phyloP scores from a whole-genome alignment of 2,888 invertebrate species.

The Drosophila nr. perissopoda region DNA sequence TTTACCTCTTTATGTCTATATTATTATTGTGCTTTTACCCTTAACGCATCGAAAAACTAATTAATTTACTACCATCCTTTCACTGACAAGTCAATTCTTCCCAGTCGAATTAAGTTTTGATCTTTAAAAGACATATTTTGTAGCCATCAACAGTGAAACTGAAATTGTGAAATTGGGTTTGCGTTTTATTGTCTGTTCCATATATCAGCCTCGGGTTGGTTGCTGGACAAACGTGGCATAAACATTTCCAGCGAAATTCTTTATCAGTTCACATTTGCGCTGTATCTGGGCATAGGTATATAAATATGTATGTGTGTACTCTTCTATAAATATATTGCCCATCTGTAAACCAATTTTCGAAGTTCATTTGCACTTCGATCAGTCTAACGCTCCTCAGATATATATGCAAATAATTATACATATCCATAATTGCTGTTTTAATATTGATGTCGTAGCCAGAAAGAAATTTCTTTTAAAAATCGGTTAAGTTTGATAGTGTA shows the following conservation, averaged over 20 bases:
- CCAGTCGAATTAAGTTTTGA: background rate
- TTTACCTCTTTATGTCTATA: conserved; percentile 4
- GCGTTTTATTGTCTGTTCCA: background rate
- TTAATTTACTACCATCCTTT: conserved; percentile 2
- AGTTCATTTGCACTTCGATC: conserved; percentile 12
- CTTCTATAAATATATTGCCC: background rate
- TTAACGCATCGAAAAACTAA: conserved; percentile 12
- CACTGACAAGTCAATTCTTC: background rate
- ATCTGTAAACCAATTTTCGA: background rate
- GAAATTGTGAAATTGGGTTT: background rate
- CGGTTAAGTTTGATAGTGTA: too few relatives aligned
- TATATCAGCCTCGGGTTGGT: conserved; percentile 7
- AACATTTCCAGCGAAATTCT: conserved; percentile 39
- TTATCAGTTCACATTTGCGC: conserved; percentile 28
- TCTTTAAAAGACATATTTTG: background rate
- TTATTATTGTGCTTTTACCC: conserved; percentile 20
- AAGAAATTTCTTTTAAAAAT: background rate
- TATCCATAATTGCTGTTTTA: background rate
- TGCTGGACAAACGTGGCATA: conserved; percentile 27
- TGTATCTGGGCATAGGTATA: background rate
- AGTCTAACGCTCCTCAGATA: background rate
- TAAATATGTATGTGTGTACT: background rate
- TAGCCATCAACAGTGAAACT: background rate
- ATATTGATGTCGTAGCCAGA: background rate
- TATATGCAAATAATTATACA: background rate